Evolutionary conservation across 2,888 invertebrate genomes (phyloP).

Genomic region (Hypercompe scribonia): DNA sequence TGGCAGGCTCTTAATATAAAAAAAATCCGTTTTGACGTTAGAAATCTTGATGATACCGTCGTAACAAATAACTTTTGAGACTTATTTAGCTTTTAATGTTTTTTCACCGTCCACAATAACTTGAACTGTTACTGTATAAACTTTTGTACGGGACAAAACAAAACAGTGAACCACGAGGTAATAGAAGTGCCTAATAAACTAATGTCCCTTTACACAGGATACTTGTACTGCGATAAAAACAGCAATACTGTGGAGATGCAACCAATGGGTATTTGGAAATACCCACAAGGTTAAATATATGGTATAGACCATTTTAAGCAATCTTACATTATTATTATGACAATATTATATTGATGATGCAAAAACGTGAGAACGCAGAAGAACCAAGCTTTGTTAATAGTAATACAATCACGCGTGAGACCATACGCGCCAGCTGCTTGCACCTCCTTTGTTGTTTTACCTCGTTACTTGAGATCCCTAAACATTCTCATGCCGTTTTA

Average conservation of each 20-base stretch:
- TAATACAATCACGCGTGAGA: background rate
- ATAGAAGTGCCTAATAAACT: no score
- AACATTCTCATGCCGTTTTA: background rate
- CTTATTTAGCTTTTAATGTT: no score
- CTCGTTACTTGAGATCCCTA: background rate
- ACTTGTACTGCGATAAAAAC: no score
- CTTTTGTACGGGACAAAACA: no score
- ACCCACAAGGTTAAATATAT: background rate
- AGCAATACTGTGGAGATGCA: no score
- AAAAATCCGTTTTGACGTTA: background rate
- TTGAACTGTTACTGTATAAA: no score
- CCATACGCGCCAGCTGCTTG: background rate
- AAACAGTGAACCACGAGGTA: background rate
- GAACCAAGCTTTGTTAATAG: background rate
- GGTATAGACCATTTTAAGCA: background rate
- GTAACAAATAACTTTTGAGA: no score
- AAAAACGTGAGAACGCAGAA: background rate
- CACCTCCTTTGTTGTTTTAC: background rate
- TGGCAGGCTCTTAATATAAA: no score
- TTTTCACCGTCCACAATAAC: no score
- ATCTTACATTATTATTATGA: background rate
- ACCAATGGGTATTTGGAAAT: no score
- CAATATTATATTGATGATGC: no score
- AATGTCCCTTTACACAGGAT: no score
- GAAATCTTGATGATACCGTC: background rate